Conservation (phyloP, 2,797 vertebrate species). For the Megalops cyprinoides region DNA sequence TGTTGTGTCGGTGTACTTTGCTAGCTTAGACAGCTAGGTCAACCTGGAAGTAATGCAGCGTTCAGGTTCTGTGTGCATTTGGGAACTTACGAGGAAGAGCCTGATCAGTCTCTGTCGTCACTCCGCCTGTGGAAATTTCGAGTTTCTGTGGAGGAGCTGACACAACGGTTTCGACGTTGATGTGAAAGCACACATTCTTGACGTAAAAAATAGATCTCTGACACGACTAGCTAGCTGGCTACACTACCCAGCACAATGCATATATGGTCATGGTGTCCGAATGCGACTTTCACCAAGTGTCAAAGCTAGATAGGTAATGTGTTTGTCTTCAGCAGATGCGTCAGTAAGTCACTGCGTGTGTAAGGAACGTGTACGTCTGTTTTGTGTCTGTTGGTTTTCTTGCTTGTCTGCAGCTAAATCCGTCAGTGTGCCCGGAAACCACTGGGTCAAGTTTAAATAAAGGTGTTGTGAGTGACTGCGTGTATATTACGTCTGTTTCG, state of each 20-base stretch:
- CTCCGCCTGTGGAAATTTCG: neutral
- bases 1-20: neutral
- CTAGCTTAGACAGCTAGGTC: neutral
- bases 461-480: neutral
- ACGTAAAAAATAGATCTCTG: neutral
- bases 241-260: neutral
- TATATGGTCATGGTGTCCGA: neutral
- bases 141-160: neutral
- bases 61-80: too few relatives aligned
- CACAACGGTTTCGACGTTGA: neutral
- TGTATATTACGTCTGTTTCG: neutral
- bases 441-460: neutral
- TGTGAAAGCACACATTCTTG: neutral
- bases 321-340: neutral
- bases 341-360: neutral
- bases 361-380: neutral
- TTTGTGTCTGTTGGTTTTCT: neutral
- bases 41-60: neutral
- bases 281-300: neutral
- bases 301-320: neutral
- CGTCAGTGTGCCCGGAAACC: neutral
- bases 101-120: neutral
- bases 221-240: neutral
- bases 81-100: conserved; percentile 1
- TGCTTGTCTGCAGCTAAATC: neutral